phyloP scores from a whole-genome alignment of 2,113 vertebrate genomes.

The Sigmodon hispidus region DNA sequence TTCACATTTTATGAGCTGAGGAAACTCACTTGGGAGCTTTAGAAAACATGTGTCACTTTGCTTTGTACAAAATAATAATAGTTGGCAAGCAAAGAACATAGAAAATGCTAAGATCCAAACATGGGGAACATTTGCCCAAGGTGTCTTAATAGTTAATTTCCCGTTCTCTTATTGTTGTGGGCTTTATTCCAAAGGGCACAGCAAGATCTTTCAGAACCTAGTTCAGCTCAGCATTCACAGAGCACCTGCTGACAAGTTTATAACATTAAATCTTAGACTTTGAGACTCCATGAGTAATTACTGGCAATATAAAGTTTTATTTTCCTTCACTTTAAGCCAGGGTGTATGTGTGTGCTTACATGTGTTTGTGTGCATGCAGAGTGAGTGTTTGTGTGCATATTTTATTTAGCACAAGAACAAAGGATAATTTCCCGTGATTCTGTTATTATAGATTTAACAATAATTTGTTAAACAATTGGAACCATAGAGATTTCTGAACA shows the following conservation, averaged over 20 bases:
- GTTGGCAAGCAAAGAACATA: constrained; percentile 29
- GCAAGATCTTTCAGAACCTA: constrained; percentile 48
- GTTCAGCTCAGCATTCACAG: constrained; percentile 71
- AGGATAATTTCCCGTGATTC: not conserved
- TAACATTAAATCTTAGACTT: constrained; percentile 70
- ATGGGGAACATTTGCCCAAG: not conserved
- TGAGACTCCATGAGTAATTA: constrained; percentile 61
- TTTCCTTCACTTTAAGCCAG: constrained; percentile 30
- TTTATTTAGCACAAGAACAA: not conserved
- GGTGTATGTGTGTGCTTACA: not conserved
- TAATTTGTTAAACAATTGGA: constrained; percentile 48
- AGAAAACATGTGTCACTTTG: not conserved
- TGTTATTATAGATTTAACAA: constrained; percentile 37
- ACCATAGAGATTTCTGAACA: constrained; percentile 21
- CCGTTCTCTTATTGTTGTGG: constrained; percentile 53
- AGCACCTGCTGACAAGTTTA: constrained; percentile 79
- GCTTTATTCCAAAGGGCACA: constrained; percentile 71
- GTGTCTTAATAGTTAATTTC: constrained; percentile 60
- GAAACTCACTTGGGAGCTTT: constrained; percentile 44
- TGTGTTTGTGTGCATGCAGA: not conserved
- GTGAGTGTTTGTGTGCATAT: not conserved
- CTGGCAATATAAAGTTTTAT: constrained; percentile 52
- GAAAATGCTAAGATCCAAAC: constrained; percentile 31
- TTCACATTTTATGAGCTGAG: not conserved
- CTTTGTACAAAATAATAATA: constrained; percentile 29